Conservation (phyloP, 2,113 vertebrate species). For the Megaceryle torquata region DNA sequence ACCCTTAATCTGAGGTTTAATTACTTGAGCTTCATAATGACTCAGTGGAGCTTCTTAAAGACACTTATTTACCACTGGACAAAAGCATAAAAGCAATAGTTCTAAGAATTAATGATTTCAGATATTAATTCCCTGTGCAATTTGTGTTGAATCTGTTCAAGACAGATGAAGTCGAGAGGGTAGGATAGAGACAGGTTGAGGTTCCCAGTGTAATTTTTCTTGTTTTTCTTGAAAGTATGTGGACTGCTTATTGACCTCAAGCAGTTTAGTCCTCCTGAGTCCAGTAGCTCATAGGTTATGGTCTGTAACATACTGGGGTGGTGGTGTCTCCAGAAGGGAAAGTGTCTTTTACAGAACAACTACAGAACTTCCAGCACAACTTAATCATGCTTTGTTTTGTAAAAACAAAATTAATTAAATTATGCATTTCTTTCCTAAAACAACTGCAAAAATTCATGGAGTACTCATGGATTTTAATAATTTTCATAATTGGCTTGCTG, state of each 20-base stretch:
- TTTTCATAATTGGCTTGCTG: not conserved
- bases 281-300: not conserved
- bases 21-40: not conserved
- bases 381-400: not conserved
- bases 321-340: not conserved
- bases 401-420: not conserved
- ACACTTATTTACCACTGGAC: not conserved
- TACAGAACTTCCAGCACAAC: not conserved
- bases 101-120: not conserved
- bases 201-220: not conserved
- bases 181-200: not conserved
- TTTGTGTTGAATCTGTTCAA: not conserved
- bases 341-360: not conserved
- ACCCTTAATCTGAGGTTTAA: not conserved
- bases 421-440: not conserved
- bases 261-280: not conserved
- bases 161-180: not conserved
- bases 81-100: not conserved
- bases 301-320: fast-evolving
- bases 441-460: not conserved
- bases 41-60: not conserved
- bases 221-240: not conserved
- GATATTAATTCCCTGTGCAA: not conserved
- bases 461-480: not conserved
- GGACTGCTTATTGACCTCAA: not conserved